Evolutionary conservation across 1,140 invertebrate genomes (phyloP).

Genomic region (Drosophila busckii): DNA sequence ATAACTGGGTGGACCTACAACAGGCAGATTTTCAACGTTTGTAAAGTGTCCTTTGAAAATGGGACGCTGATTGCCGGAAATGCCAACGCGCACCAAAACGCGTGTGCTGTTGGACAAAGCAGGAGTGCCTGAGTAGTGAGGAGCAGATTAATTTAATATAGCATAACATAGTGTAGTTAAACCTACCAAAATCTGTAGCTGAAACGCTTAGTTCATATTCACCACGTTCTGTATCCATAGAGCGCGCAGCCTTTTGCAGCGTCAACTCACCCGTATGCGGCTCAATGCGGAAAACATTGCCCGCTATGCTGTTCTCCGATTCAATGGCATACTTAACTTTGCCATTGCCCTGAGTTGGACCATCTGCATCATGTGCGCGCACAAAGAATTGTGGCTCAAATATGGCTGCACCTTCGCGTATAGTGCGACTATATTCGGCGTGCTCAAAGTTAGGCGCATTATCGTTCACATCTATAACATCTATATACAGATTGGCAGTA

Average conservation of each 20-base stretch:
- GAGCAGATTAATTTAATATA: neutral
- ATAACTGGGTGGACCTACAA: conserved; percentile 84
- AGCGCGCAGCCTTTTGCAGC: conserved; percentile 82
- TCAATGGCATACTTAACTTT: conserved; percentile 84
- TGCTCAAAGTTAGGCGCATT: conserved; percentile 89
- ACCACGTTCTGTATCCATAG: conserved; percentile 86
- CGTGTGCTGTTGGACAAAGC: conserved; percentile 83
- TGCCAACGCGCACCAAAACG: conserved; percentile 85
- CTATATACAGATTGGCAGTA: conserved; percentile 85
- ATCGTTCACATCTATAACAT: conserved; percentile 89
- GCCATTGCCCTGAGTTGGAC: conserved; percentile 84
- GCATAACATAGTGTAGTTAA: neutral
- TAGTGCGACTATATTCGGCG: conserved; percentile 85
- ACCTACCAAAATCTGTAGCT: conserved; percentile 85
- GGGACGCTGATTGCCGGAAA: conserved; percentile 87
- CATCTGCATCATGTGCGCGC: conserved; percentile 85
- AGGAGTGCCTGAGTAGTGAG: conserved; percentile 76
- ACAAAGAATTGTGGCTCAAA: conserved; percentile 89
- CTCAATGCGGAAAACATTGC: conserved; percentile 83
- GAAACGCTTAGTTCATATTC: conserved; percentile 85
- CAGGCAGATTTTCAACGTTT: conserved; percentile 79
- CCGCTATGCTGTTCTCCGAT: conserved; percentile 84
- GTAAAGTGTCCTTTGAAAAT: conserved; percentile 87
- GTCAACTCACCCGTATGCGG: conserved; percentile 85
- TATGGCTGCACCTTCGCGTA: conserved; percentile 84